Evolutionary conservation across 2,797 vertebrate genomes (phyloP), one percentile per base, ranked within the genome.

Genomic region (Acanthis flammea): DNA sequence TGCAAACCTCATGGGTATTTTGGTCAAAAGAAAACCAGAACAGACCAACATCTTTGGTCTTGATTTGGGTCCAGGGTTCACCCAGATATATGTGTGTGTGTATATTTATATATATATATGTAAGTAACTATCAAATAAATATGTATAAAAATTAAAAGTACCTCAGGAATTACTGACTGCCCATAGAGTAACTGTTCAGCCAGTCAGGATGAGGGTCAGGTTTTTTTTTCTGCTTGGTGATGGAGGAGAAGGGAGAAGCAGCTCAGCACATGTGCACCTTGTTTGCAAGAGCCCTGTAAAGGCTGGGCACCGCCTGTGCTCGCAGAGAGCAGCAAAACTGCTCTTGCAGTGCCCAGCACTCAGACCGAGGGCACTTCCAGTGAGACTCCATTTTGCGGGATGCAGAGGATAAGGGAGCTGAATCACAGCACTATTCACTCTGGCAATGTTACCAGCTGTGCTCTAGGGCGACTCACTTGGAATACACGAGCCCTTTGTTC

Each of bases 401-500:
- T 0, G 19, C 28, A 37, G 88, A 77, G 68, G 73, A 74, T 28
- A 14, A 47, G 19, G 3, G 30, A 80, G 91, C 71, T 95, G 96
- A 88, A 93, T 93, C 74, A 70, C 85, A 53, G 8, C 80, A 58
- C 83, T 95, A 7, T 84, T 87, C 61, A 24, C 60, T 62, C 57
- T 22, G 57, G 81, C 75, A 82, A 31, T 3, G 60, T 80, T 73
- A 95, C 70, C 96, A 95, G 95, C 93, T 95, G 94, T 74, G 94
- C 80, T 88, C 83, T 95, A 10, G 54, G 70, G 77, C 92, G 8
- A 62, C 25, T 92, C 92, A 78, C 88, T 94, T 77, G 8, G 80
- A 81, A 95, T 23, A 82, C 53, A 97, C n/a, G n/a, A 39, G 71
- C 13, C 82, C 83, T 96, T 97, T 95, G 95, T 97, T 94, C 72